Evolutionary conservation across 2,888 invertebrate species (phyloP), one percentile per base, ranked within the genome.

Genomic region (Osmoderma eremita): DNA sequence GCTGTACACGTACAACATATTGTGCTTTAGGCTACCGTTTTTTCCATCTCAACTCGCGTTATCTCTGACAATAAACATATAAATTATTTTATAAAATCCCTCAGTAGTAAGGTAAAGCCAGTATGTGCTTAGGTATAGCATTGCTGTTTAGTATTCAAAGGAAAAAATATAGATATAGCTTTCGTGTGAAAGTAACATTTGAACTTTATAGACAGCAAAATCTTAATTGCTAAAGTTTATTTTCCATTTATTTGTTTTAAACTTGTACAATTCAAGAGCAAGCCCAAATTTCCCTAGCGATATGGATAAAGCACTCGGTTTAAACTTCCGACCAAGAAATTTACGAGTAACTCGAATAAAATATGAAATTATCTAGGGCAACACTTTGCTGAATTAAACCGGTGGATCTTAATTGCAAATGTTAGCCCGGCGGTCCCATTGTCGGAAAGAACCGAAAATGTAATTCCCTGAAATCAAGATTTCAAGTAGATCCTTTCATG

Each of bases 381-480:
- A 30, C 30, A 10, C 6, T 30, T 30, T 30, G n/a, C n/a, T n/a
- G 15, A 42, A 42, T 1, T 6, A n/a, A 42, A 42, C 13, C 42
- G n/a, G 13, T 12, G 13, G 17, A 42, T 42, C 42, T 42, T 17
- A 42, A 15, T 42, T 17, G 17, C 42, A 12, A 42, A 42, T 30
- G n/a, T 13, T 13, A n/a, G 5, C n/a, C 42, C 1, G 15, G 17
- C 13, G 42, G 10, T 42, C 6, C 42, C 17, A 36, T 36, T 42
- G 42, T 1, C 17, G 15, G 5, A 36, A 10, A 36, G 36, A 10
- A 36, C 36, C 36, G 36, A 10, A n/a, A 36, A 36, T 36, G 10
- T 36, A 42, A 42, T n/a, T 17, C 41, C 42, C 42, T 42, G 5
- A 15, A 15, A 42, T 42, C 42, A 42, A 42, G 42, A 42, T 42